A percentile compares a stretch with the other conserved stretches of the same genome.
These are phyloP conservation scores for Mythimna impura DNA, from an alignment of 2,888 invertebrate species.

Conservation along the genomic window DNA sequence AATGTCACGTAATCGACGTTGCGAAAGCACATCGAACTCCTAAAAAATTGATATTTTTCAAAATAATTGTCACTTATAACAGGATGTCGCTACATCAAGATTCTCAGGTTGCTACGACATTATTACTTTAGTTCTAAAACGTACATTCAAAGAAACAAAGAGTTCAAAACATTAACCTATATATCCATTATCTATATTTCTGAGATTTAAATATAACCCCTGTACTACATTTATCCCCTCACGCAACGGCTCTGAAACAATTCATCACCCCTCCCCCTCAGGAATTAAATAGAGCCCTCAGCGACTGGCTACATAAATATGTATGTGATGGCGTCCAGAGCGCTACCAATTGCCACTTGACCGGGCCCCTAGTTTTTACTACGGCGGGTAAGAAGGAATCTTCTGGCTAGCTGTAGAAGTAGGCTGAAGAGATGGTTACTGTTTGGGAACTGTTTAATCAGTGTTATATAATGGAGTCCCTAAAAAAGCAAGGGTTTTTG, in stretches of 20 bases:
- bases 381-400: not conserved
- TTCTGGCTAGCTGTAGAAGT: not conserved
- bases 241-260: constrained; percentile 39
- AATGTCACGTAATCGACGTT: no score
- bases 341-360: constrained; percentile 56
- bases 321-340: constrained; percentile 33
- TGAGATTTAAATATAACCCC: not conserved
- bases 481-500: not conserved
- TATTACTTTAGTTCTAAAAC: no score
- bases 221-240: constrained; percentile 19
- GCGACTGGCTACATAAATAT: constrained; percentile 54
- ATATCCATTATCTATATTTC: not conserved
- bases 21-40: no score
- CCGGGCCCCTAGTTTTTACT: constrained; percentile 36
- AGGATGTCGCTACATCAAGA: no score
- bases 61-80: no score
- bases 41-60: no score
- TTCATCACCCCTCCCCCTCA: constrained; percentile 44
- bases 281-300: constrained; percentile 54
- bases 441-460: not conserved
- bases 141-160: no score
- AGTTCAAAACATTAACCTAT: not conserved
- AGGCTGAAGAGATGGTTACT: not conserved
- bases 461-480: not conserved
- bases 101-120: no score